phyloP scores from a whole-genome alignment of 2,888 invertebrate genomes.

The Crioceris asparagi region DNA sequence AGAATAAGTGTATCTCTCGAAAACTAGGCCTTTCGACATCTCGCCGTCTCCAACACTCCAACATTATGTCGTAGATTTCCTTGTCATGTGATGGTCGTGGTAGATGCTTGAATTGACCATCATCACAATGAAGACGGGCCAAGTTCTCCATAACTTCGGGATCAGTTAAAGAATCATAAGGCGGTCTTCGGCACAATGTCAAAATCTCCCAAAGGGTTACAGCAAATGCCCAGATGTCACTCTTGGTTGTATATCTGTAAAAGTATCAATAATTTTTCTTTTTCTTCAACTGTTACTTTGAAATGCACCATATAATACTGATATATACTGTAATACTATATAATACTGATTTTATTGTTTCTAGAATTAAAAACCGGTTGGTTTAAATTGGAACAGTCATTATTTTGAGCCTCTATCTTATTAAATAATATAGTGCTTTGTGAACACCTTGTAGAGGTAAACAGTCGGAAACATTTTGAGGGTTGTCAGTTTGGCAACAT shows the following conservation, averaged over 20 bases:
- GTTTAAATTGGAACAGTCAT: no score
- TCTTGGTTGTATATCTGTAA: slow-evolving; percentile 65
- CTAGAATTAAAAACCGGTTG: no score
- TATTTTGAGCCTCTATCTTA: no score
- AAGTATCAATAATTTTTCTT: no score
- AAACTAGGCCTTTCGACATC: slow-evolving; percentile 67
- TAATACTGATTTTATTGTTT: no score
- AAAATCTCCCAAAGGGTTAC: slow-evolving; percentile 82
- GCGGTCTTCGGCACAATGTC: slow-evolving; percentile 63
- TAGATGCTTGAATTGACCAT: slow-evolving; percentile 50
- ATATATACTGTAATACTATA: no score
- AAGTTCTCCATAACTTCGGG: slow-evolving; percentile 73
- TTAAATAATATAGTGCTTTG: no score
- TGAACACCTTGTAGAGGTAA: no score
- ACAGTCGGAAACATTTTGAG: no score
- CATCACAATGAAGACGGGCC: slow-evolving; percentile 55
- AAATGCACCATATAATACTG: no score
- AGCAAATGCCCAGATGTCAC: slow-evolving; percentile 86
- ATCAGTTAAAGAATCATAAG: slow-evolving; percentile 66
- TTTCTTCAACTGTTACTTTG: no score
- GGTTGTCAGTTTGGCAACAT: no score
- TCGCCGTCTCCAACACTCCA: slow-evolving; percentile 74
- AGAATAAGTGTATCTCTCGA: slow-evolving; percentile 70
- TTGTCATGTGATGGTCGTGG: slow-evolving; percentile 51
- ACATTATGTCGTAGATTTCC: slow-evolving; percentile 76